Conservation (phyloP, 2,888 invertebrate species). For the Aleiodes testaceus region DNA sequence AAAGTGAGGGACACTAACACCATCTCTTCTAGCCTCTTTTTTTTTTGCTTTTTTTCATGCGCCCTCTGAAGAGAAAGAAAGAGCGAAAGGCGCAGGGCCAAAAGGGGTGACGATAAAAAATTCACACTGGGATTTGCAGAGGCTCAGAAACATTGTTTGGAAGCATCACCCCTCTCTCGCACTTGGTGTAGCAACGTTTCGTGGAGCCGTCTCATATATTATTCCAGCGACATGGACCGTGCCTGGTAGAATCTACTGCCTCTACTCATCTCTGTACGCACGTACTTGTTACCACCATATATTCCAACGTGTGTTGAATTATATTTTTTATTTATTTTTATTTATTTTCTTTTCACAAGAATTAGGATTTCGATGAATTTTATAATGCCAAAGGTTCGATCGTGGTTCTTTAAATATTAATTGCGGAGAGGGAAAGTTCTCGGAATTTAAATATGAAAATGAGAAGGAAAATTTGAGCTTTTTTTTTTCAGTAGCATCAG, state of each 20-base stretch:
- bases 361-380: not conserved
- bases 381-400: too few relatives aligned
- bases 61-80: not conserved
- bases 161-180: not conserved
- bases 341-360: not conserved
- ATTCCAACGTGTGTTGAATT: conserved; percentile 1
- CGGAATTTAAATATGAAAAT: not conserved
- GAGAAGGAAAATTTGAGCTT: not conserved
- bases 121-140: conserved; percentile 63
- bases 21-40: not conserved
- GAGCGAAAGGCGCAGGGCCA: conserved; percentile 11
- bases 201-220: conserved; percentile 65
- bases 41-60: not conserved
- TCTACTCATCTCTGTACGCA: conserved; percentile 23
- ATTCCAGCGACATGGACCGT: conserved; percentile 60
- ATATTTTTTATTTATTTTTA: not conserved
- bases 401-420: too few relatives aligned
- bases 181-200: conserved; percentile 51
- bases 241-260: conserved; percentile 15
- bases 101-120: conserved; percentile 62
- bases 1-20: not conserved
- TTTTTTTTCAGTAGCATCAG: conserved; percentile 11
- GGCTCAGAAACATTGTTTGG: conserved; percentile 67
- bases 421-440: too few relatives aligned
- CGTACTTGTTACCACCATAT: conserved; percentile 1